Base-by-base conservation (phyloP, 1,140 invertebrate species). In the Drosophila suzukii region DNA sequence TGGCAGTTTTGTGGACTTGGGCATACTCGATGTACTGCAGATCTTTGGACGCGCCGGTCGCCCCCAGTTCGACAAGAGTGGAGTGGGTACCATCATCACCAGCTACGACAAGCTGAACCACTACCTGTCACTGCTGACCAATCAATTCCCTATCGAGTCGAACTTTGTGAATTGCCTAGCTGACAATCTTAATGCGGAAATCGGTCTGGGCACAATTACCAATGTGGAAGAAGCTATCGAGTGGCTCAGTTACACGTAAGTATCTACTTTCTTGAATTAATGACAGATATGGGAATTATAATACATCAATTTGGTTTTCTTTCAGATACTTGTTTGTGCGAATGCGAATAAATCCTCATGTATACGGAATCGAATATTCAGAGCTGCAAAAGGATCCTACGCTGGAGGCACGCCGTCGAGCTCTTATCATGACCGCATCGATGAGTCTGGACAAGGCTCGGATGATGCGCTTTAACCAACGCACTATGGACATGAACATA, bases 151-250 rank as follows among this genome's bases (percentile, higher is more conserved):
- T 0, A 99, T 99, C 77, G 99, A 99, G 93, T 99, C 98, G 90
- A 98, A 98, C 93, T 99, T 99, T 90, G 96, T 98, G 47, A 96
- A 95, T 82, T 96, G 96, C 86, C 93, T 99, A 32, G 96, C 96
- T 7, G 98, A 99, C 92, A 99, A 99, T 94, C 94, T 99, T 12
- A 99, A 99, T 94, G 99, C 99, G 43, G 99, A 99, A 94, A 95
- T 99, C 72, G 95, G 97, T 4, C 93, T 99, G 7, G 98, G 99
- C 8, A 99, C 98, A 20, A 97, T 99, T 43, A 96, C 97, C 4
- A 99, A 98, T 90, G 94, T 99, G 6, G 95, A 97, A 44, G 99
- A 99, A 93, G 99, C 98, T 1, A 96, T 99, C 1, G 96, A 98
- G 92, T 99, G 99, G 99, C 92, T 99, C 0, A 98, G 97, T 88